Conservation (phyloP, 2,113 vertebrate genomes). For the Mungos mungo region DNA sequence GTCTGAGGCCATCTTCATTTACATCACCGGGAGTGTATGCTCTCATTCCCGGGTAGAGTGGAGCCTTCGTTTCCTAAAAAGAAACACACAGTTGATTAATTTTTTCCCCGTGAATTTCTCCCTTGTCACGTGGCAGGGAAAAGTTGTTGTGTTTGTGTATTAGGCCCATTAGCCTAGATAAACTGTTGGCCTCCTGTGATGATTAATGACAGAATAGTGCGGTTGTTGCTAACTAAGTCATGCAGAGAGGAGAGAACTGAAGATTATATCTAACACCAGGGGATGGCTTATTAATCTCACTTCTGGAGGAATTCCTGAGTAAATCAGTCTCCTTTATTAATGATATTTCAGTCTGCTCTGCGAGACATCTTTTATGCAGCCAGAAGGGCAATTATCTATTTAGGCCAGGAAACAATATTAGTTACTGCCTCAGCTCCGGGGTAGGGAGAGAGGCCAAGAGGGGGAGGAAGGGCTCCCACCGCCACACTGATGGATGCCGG, state of each 20-base stretch:
- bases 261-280: conserved; percentile 88
- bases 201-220: conserved; percentile 88
- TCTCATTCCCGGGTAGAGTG: not conserved
- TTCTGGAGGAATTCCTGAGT: conserved; percentile 89
- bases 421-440: conserved; percentile 80
- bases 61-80: conserved; percentile 48
- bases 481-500: conserved; percentile 52
- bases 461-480: conserved; percentile 31
- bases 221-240: conserved; percentile 87
- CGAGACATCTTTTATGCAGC: conserved; percentile 89
- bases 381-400: conserved; percentile 92
- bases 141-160: conserved; percentile 83
- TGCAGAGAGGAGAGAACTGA: conserved; percentile 84
- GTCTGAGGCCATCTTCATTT: accelerated
- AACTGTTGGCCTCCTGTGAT: conserved; percentile 82
- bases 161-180: conserved; percentile 85
- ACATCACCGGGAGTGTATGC: accelerated
- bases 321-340: conserved; percentile 92
- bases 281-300: conserved; percentile 91
- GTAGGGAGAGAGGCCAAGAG: conserved; percentile 77
- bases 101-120: conserved; percentile 49
- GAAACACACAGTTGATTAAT: not conserved
- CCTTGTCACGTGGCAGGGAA: conserved; percentile 64
- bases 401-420: conserved; percentile 89
- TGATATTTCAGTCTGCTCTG: conserved; percentile 89